phyloP scores from a whole-genome alignment of 2,888 invertebrate species.

The Cheilosia impressa region DNA sequence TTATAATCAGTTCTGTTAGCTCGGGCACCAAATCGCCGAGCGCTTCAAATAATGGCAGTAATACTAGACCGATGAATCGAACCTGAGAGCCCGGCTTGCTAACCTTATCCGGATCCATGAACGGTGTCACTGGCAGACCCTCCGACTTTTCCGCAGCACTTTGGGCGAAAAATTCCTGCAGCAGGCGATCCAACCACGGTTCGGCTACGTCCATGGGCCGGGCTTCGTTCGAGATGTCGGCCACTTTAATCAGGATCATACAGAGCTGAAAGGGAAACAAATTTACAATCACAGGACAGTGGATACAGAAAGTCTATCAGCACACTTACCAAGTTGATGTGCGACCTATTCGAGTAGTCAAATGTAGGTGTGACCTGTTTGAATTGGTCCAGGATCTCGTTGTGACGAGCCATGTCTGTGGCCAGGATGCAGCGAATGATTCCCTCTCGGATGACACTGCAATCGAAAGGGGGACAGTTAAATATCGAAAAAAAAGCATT shows the following conservation, averaged over 20 bases:
- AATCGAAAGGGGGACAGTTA: neutral
- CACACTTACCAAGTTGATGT: slow-evolving; percentile 87
- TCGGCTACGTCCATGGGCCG: slow-evolving; percentile 93
- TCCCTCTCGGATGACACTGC: slow-evolving; percentile 88
- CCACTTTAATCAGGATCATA: slow-evolving; percentile 93
- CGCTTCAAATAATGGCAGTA: slow-evolving; percentile 91
- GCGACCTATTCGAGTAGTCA: slow-evolving; percentile 88
- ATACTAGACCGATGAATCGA: slow-evolving; percentile 92
- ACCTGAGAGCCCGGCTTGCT: slow-evolving; percentile 93
- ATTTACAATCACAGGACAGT: neutral
- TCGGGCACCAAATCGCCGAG: slow-evolving; percentile 90
- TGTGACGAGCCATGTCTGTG: slow-evolving; percentile 92
- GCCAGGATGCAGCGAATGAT: slow-evolving; percentile 91
- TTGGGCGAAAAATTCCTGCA: slow-evolving; percentile 89
- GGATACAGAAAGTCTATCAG: neutral
- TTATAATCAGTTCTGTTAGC: slow-evolving; percentile 86
- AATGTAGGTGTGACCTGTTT: slow-evolving; percentile 87
- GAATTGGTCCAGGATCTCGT: slow-evolving; percentile 90
- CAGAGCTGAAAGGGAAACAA: slow-evolving; percentile 85
- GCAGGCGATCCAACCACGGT: slow-evolving; percentile 90
- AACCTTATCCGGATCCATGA: slow-evolving; percentile 94
- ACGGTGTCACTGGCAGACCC: slow-evolving; percentile 92
- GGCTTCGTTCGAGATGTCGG: slow-evolving; percentile 93
- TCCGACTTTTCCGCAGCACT: slow-evolving; percentile 92
- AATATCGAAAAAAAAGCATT: too few relatives aligned